Evolutionary conservation across 2,888 invertebrate species (phyloP).

Genomic region (Nasonia oneida): DNA sequence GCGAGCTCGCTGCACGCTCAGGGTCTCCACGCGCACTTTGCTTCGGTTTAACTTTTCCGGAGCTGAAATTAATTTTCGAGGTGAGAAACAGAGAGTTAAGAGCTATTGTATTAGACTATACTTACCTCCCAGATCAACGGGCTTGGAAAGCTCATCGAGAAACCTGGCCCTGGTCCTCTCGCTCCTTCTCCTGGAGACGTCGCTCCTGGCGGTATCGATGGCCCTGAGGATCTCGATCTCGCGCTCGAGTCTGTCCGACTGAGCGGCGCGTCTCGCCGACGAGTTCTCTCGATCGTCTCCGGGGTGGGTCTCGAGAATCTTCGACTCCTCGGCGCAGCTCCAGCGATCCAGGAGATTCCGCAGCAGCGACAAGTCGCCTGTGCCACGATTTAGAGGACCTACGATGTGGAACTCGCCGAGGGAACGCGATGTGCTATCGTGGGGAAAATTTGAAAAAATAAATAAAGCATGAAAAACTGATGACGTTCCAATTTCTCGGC

Average conservation of each 20-base stretch:
- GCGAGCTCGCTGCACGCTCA: slow-evolving; percentile 88
- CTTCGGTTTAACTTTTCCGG: neutral
- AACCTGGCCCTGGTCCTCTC: slow-evolving; percentile 83
- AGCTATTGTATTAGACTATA: neutral
- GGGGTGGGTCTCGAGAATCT: slow-evolving; percentile 41
- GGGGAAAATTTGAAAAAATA: too few relatives aligned
- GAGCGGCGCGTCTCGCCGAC: slow-evolving; percentile 14
- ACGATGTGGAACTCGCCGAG: slow-evolving; percentile 33
- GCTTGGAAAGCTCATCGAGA: slow-evolving; percentile 85
- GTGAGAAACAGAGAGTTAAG: too few relatives aligned
- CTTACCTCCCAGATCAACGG: slow-evolving; percentile 72
- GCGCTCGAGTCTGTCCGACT: slow-evolving; percentile 75
- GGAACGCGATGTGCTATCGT: neutral
- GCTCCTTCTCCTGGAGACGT: slow-evolving; percentile 83
- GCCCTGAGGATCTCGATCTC: slow-evolving; percentile 86
- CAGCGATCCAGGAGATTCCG: slow-evolving; percentile 84
- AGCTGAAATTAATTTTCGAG: neutral
- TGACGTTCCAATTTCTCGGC: too few relatives aligned
- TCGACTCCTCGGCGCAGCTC: slow-evolving; percentile 84
- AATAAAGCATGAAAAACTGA: too few relatives aligned
- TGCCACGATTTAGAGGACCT: neutral
- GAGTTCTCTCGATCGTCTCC: neutral
- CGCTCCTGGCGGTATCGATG: slow-evolving; percentile 85
- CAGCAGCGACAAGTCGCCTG: slow-evolving; percentile 86
- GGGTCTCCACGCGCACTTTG: slow-evolving; percentile 45